Conservation (phyloP, 2,797 vertebrate species). For the Notamacropus eugenii region DNA sequence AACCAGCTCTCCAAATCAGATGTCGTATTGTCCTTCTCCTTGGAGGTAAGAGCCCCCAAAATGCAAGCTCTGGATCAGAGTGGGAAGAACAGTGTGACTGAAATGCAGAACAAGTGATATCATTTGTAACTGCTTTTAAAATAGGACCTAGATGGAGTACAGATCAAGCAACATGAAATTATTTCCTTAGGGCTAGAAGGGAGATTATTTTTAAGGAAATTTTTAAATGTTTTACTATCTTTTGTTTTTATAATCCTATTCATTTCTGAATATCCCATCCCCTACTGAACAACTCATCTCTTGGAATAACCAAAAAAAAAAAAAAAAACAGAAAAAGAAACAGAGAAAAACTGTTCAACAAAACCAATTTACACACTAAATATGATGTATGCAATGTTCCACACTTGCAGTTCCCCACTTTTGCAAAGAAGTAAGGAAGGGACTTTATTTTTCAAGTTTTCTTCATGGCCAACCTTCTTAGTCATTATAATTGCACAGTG, state of each 20-base stretch:
- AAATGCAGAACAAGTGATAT: slow-evolving; percentile 41
- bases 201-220: slow-evolving; percentile 16
- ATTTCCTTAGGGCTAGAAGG: slow-evolving; percentile 18
- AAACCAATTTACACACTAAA: background rate
- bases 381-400: background rate
- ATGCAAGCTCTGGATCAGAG: background rate
- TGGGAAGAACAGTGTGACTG: background rate
- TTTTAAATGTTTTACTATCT: background rate
- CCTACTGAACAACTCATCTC: background rate
- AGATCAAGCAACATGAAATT: slow-evolving; percentile 59
- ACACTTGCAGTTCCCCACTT: background rate
- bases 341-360: background rate
- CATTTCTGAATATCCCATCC: background rate
- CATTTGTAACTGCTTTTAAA: slow-evolving; percentile 42
- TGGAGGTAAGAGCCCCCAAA: slow-evolving; percentile 90
- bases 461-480: background rate
- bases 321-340: background rate
- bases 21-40: slow-evolving; percentile 95
- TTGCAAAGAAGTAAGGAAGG: background rate
- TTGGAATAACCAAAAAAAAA: background rate
- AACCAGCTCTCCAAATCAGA: slow-evolving; percentile 99
- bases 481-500: background rate
- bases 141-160: slow-evolving; percentile 36
- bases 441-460: background rate
- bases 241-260: background rate